Evolutionary conservation across 2,888 invertebrate genomes (phyloP), one percentile per base, ranked within the genome.

Genomic region (Epistrophe eligans): DNA sequence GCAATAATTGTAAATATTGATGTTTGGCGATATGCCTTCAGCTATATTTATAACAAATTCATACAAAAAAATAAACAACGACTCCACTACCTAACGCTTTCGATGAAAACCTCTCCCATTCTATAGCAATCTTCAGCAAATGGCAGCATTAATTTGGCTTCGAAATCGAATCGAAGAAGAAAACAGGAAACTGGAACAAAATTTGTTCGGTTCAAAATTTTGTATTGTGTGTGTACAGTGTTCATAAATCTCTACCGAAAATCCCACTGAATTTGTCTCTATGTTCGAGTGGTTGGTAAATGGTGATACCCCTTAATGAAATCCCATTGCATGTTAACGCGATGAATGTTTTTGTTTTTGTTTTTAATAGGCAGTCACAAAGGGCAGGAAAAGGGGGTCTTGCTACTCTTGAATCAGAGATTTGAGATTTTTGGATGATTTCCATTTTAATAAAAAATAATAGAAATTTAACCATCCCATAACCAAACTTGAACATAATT

Each of bases 1-100:
- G 76, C 82, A 82, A 87, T 87, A 83, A 76, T 76, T 79, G 82
- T 87, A 82, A 82, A 79, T 87, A 79, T 87, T 87, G 77, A 79
- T 79, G 79, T 77, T 87, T 79, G 64, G 28, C 66, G 70, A 74
- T 79, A 79, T 58, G 55, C 40, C 28, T 40, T 35, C 4, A 70
- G 40, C 28, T 70, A 11, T 28, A 70, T 52, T 17, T 66, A 66
- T 66, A 17, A 32, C 32, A 48, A 48, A 48, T 48, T 7, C 45
- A 43, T 43, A 38, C 1, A 62, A 62, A 5, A 64, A 45, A 11
- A n/a, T n/a, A n/a, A 64, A 11, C 0, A 64, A 77, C 32, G 58
- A 76, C 74, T 58, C 70, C 58, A 73, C 81, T 74, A n/a, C n/a
- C n/a, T n/a, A 77, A 77, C 73, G 85, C 70, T 62, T 81, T 81